A percentile compares a stretch with the other conserved stretches of the same genome.
phyloP scores from a whole-genome alignment of 2,113 vertebrate genomes.

The Alces alces region DNA sequence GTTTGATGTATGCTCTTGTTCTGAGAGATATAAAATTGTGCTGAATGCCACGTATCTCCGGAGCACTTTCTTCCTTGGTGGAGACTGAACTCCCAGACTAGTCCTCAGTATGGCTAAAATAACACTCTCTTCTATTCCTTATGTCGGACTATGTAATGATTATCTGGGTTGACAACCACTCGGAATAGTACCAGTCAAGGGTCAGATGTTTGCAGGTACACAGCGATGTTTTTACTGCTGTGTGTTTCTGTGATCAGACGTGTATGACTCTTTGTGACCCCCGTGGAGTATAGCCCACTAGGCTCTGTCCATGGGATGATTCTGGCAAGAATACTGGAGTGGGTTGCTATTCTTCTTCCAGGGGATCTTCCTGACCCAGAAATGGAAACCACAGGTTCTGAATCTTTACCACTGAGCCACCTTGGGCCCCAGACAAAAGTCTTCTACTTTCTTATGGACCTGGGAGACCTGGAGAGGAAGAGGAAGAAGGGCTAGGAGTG shows the following conservation, averaged over 20 bases:
- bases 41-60: accelerated
- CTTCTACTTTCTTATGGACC: not conserved
- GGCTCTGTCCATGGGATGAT: not conserved
- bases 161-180: not conserved
- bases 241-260: not conserved
- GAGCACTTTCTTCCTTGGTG: not conserved
- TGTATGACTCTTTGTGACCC: not conserved
- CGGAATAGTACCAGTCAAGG: not conserved
- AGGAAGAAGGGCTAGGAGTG: not conserved
- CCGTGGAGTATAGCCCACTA: not conserved
- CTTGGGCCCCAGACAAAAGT: not conserved
- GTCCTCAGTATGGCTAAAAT: not conserved
- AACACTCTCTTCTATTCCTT: not conserved
- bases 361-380: not conserved
- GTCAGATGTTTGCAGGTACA: not conserved
- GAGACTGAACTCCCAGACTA: not conserved
- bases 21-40: not conserved
- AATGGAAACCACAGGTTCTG: not conserved
- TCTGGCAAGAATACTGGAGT: not conserved
- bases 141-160: not conserved
- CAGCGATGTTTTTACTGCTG: not conserved
- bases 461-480: not conserved
- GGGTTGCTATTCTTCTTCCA: not conserved
- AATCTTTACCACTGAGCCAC: not conserved
- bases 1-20: not conserved